Evolutionary conservation across 2,888 invertebrate genomes (phyloP), one percentile per base, ranked within the genome.

Genomic region (Clivina fossor): DNA sequence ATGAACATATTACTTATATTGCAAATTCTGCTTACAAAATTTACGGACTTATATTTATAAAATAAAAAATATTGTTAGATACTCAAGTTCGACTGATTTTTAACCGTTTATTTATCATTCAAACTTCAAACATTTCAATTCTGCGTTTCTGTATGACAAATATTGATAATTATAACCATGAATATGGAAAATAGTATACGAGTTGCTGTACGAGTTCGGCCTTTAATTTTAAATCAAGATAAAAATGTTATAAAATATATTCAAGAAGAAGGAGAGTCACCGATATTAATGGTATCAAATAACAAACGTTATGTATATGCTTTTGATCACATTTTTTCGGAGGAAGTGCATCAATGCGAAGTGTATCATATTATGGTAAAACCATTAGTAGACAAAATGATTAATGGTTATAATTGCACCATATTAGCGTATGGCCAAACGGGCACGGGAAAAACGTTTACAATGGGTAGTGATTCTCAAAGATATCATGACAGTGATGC

Each of bases 361-460:
- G 60, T 79, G 3, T 78, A 74, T 57, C 65, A 73, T 43, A 63
- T 63, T 15, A 65, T 74, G 22, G 70, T 77, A 11, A 68, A 68
- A 56, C 76, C 76, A 0, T 60, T 78, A 49, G 71, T 78, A 2
- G 63, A 65, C 4, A 71, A 73, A 58, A 68, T 75, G 2, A 65
- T 74, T 49, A 46, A 65, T 35, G 78, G 78, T 2, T 77, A 71
- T 57, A 74, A 76, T 63, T 76, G 74, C 57, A 78, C 78, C 4
- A 74, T 76, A 0, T 71, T 79, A 62, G 78, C 79, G 3, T 78
- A 78, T 67, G 79, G 79, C 0, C 78, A 78, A 64, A 78, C 78
- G 0, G 79, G 79, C 5, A 75, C 78, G 1, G 79, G 78, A 1
- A 79, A 79, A 68, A 78, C 78, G 0, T 77, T 75, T 60, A 77